Evolutionary conservation across 2,797 vertebrate genomes (phyloP).

Genomic region (Stomatorhinus walkeri): DNA sequence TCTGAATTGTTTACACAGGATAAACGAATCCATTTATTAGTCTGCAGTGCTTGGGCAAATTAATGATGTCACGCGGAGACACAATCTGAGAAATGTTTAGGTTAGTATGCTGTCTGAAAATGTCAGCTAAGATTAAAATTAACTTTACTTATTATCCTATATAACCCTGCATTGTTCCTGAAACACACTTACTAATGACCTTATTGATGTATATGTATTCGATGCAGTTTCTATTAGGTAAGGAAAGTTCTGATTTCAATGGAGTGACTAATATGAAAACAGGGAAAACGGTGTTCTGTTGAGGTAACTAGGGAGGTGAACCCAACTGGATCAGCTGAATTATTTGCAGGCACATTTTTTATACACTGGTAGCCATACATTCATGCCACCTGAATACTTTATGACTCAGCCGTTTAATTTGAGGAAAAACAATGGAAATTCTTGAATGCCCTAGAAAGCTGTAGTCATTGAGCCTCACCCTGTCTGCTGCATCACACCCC

Average conservation of each 20-base stretch:
- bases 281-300: neutral
- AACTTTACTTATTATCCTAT: neutral
- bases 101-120: neutral
- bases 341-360: neutral
- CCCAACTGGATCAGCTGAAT: neutral
- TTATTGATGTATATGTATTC: neutral
- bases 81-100: neutral
- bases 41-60: neutral
- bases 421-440: neutral
- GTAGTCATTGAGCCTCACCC: neutral
- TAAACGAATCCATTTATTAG: neutral
- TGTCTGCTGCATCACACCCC: neutral
- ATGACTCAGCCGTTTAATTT: neutral
- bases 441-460: neutral
- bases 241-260: neutral
- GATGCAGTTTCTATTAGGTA: neutral
- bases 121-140: neutral
- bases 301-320: neutral
- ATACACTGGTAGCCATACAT: neutral
- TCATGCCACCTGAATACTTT: neutral
- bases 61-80: neutral
- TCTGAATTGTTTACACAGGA: neutral
- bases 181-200: neutral
- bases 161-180: neutral
- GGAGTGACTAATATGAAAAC: neutral